phyloP scores from a whole-genome alignment of 2,888 invertebrate species.

The Elmis aenea region DNA sequence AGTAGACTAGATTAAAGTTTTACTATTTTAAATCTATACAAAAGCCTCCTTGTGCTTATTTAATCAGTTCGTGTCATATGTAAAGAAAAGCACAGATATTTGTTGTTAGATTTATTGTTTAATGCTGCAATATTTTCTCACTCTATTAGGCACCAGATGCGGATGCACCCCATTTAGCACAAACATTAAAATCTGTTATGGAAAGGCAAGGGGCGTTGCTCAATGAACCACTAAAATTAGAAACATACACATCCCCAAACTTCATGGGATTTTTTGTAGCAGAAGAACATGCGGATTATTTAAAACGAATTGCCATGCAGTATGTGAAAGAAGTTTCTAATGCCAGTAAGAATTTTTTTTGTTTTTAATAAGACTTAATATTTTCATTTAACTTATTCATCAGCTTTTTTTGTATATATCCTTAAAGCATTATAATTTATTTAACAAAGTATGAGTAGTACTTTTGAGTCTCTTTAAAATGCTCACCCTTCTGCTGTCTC shows the following conservation, averaged over 20 bases:
- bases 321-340: slow-evolving; percentile 76
- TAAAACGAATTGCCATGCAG: slow-evolving; percentile 72
- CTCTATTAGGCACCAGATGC: slow-evolving; percentile 79
- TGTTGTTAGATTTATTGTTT: no score
- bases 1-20: no score
- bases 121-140: no score
- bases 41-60: no score
- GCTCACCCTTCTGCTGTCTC: no score
- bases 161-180: slow-evolving; percentile 62
- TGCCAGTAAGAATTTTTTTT: slow-evolving; percentile 58
- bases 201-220: slow-evolving; percentile 64
- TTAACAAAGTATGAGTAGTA: neutral
- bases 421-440: neutral
- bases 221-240: slow-evolving; percentile 63
- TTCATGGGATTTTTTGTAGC: slow-evolving; percentile 89
- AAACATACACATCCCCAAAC: slow-evolving; percentile 80
- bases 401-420: slow-evolving; percentile 2
- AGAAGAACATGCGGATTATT: slow-evolving; percentile 74
- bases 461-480: no score
- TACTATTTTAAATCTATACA: no score
- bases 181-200: slow-evolving; percentile 69
- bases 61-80: no score
- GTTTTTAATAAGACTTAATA: no score
- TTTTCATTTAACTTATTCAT: slow-evolving; percentile 4
- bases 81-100: no score